Evolutionary conservation across 2,113 vertebrate species (phyloP).

Genomic region (Xiphophorus hellerii): DNA sequence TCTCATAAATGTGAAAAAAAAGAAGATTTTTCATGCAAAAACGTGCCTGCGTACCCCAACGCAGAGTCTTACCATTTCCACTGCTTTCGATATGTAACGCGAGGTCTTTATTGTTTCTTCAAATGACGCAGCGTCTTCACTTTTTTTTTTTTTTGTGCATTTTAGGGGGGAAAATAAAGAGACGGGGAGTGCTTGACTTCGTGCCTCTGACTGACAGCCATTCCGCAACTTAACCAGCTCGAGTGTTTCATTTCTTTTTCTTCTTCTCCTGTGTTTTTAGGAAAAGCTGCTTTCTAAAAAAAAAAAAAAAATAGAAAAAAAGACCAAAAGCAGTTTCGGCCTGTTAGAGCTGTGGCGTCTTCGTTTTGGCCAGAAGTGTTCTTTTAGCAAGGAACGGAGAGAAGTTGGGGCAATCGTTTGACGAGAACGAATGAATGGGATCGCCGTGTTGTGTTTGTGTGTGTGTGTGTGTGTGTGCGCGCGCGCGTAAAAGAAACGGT

Average conservation of each 20-base stretch:
- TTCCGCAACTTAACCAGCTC: constrained; percentile 37
- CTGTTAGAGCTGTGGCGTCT: not conserved
- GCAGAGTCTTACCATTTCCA: constrained; percentile 61
- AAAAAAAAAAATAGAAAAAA: too few species aligned
- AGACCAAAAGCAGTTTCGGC: not conserved
- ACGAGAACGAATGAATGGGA: constrained; percentile 25
- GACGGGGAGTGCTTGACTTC: constrained; percentile 52
- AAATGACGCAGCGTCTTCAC: constrained; percentile 59
- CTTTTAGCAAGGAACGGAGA: constrained; percentile 19
- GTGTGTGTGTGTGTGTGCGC: constrained; percentile 24
- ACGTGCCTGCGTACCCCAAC: constrained; percentile 56
- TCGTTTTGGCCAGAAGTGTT: constrained; percentile 53
- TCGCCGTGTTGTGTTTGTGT: constrained; percentile 30
- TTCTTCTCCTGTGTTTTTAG: constrained; percentile 22
- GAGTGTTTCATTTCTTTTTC: constrained; percentile 24
- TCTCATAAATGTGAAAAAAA: constrained; percentile 82
- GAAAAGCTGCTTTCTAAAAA: constrained; percentile 6
- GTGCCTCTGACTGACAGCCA: constrained; percentile 60
- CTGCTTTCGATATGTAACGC: constrained; percentile 58
- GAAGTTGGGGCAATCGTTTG: constrained; percentile 25
- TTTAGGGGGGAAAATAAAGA: constrained; percentile 24
- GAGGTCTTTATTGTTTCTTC: constrained; percentile 56
- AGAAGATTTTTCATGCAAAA: constrained; percentile 76
- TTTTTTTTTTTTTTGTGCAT: constrained; percentile 30
- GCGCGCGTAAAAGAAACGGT: constrained; percentile 29